Evolutionary conservation across 2,797 vertebrate genomes (phyloP), one percentile per base, ranked within the genome.

Genomic region (Chloroceryle amazona): DNA sequence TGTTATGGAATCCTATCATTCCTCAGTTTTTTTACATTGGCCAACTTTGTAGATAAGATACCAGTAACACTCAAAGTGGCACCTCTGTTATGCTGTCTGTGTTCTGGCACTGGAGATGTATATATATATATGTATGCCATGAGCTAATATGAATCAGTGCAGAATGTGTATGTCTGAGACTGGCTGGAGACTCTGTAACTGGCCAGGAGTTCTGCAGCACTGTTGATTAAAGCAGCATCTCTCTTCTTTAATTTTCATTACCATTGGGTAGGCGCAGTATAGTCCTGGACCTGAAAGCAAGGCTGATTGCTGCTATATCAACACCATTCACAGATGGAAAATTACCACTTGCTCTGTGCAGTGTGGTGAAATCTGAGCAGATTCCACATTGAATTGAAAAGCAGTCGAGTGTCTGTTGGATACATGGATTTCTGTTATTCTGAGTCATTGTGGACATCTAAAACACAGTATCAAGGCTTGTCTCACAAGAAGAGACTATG

Each of bases 151-250:
- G 6, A 55, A 21, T 41, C 19, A 19, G 11, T 35, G 14, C 57
- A 63, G 33, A 52, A 61, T 0, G 0, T 60, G 33, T 0, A 1
- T 46, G 26, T 63, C 17, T 73, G 28, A 46, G 37, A 49, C 39
- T 67, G 42, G 2, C 28, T 79, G 39, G 26, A 80, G n/a, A 49
- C 13, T 42, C 29, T 68, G n/a, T 21, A 44, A 76, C 41, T 49
- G 26, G 5, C 28, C 46, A 66, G 28, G 76, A 41, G 37, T 80
- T 66, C 47, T 82, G 39, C 41, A 35, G 44, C 35, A 29, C 35
- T 58, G 26, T 20, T 68, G 49, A 21, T 75, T 49, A 68, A 65
- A 54, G 13, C 35, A 33, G 8, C 22, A 65, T 54, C 26, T 61
- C 26, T 35, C 57, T 75, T 29, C 55, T 68, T 70, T 61, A 49